Evolutionary conservation across 2,113 vertebrate genomes (phyloP).

Genomic region (Meriones unguiculatus): DNA sequence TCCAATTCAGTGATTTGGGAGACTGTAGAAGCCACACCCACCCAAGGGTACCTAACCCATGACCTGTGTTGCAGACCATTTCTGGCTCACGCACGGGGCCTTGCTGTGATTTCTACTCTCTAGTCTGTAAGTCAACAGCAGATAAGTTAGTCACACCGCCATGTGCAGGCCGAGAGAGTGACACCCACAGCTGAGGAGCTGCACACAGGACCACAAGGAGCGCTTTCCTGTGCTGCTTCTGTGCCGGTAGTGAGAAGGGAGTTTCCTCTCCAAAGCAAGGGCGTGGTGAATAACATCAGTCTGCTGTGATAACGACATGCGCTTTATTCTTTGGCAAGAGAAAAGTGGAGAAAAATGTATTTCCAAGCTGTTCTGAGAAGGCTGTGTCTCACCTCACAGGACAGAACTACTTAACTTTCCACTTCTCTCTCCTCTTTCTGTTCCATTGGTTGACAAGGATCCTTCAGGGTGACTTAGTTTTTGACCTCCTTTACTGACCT

Average conservation of each 20-base stretch:
- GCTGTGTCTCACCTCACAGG: background rate
- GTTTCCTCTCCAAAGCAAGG: background rate
- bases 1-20: background rate
- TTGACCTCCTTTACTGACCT: slow-evolving; percentile 27
- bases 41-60: background rate
- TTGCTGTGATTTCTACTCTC: background rate
- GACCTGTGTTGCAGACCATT: background rate
- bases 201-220: background rate
- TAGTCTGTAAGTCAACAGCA: background rate
- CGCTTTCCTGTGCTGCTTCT: background rate
- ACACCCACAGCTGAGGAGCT: background rate
- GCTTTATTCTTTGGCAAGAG: background rate
- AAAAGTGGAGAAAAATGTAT: background rate
- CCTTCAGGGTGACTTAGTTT: slow-evolving; percentile 36
- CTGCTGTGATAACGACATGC: background rate
- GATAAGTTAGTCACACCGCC: background rate
- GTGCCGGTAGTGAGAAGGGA: background rate
- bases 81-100: too few relatives aligned
- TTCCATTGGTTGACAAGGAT: slow-evolving; percentile 61
- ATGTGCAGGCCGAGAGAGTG: background rate
- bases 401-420: background rate
- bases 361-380: background rate
- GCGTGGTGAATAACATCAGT: background rate
- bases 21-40: background rate
- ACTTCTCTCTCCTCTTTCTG: background rate